Evolutionary conservation across 1,140 invertebrate genomes (phyloP).

Genomic region (Philaenus spumarius): DNA sequence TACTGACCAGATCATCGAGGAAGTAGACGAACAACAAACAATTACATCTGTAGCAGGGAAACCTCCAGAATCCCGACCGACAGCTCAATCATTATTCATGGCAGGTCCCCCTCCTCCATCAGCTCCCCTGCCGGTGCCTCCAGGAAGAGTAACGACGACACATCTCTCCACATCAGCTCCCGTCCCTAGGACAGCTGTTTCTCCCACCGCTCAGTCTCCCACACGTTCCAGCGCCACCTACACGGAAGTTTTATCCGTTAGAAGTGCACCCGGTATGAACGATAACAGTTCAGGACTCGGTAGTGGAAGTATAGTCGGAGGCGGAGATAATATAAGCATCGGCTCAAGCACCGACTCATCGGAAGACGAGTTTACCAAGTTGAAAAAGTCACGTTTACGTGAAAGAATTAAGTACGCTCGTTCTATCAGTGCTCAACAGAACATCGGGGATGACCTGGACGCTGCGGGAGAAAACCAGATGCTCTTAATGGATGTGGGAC

Average conservation of each 20-base stretch:
- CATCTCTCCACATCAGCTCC: slow-evolving; percentile 11
- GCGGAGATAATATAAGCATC: slow-evolving; percentile 15
- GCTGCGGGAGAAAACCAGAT: slow-evolving; percentile 7
- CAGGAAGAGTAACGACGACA: slow-evolving; percentile 6
- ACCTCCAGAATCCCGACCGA: slow-evolving; percentile 42
- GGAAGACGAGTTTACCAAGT: slow-evolving; percentile 28
- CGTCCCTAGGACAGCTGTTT: slow-evolving; percentile 11
- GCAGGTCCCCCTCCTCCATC: slow-evolving; percentile 10
- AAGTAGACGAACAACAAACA: slow-evolving; percentile 73
- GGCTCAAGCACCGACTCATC: slow-evolving; percentile 20
- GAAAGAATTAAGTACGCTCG: slow-evolving; percentile 25
- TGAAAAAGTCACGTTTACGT: slow-evolving; percentile 25
- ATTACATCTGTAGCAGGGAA: slow-evolving; percentile 56
- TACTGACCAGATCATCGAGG: slow-evolving; percentile 68
- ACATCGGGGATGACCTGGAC: neutral
- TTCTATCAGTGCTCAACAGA: slow-evolving; percentile 21
- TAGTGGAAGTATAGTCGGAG: slow-evolving; percentile 18
- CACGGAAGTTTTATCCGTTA: slow-evolving; percentile 19
- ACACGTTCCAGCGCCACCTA: slow-evolving; percentile 20
- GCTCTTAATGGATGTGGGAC: slow-evolving; percentile 10
- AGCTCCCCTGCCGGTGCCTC: slow-evolving; percentile 4
- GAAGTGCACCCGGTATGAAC: slow-evolving; percentile 20
- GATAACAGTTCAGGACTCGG: slow-evolving; percentile 22
- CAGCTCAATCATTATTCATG: slow-evolving; percentile 42
- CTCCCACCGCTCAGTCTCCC: slow-evolving; percentile 21